Conservation (phyloP, 2,888 invertebrate genomes). For the Hoplodrina blanda region DNA sequence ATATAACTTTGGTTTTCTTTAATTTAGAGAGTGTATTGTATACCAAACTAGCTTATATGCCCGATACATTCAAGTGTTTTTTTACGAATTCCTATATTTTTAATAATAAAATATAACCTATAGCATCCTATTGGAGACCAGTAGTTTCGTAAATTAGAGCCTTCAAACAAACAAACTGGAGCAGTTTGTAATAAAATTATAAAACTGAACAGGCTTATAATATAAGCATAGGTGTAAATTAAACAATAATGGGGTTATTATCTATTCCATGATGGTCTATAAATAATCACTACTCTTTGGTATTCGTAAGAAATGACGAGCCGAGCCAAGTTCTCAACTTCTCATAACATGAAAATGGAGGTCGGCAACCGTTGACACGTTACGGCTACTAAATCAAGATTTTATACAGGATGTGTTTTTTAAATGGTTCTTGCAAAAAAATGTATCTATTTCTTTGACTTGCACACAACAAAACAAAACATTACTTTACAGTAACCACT, state of each 20-base stretch:
- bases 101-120: too few relatives aligned
- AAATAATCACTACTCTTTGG: neutral
- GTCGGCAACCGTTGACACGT: conserved; percentile 35
- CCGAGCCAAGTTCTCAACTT: conserved; percentile 26
- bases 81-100: too few relatives aligned
- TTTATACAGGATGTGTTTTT: neutral
- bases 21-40: too few relatives aligned
- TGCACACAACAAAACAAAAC: neutral
- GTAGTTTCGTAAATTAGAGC: too few relatives aligned
- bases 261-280: neutral
- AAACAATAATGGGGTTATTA: neutral
- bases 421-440: neutral
- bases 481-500: neutral
- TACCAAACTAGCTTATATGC: too few relatives aligned
- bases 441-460: neutral
- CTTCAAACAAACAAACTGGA: too few relatives aligned
- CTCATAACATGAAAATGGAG: conserved; percentile 44
- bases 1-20: too few relatives aligned
- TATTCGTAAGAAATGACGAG: conserved; percentile 17
- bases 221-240: too few relatives aligned
- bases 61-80: too few relatives aligned
- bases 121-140: too few relatives aligned
- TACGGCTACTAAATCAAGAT: conserved; percentile 39
- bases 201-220: too few relatives aligned
- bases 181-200: too few relatives aligned